These are phyloP conservation scores for Druceiella hillmani DNA, from an alignment of 2,888 invertebrate species.

Conservation along the genomic window DNA sequence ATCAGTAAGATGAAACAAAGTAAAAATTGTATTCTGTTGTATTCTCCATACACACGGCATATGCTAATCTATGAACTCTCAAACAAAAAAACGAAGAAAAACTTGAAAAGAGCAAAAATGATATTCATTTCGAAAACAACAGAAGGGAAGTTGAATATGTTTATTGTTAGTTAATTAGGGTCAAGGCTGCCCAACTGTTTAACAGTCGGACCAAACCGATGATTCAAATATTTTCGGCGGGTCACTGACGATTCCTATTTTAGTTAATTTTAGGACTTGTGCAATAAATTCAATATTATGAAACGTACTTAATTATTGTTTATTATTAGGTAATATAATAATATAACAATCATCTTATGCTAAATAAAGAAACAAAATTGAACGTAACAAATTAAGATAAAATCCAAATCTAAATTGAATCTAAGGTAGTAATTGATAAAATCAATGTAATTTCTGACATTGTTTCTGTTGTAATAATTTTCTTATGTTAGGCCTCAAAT, in stretches of 20 bases:
- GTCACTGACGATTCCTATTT: too few relatives aligned
- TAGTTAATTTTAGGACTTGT: neutral
- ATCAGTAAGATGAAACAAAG: too few relatives aligned
- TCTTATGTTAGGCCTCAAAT: constrained; percentile 8
- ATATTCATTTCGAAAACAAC: too few relatives aligned
- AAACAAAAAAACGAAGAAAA: too few relatives aligned
- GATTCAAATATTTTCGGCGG: neutral
- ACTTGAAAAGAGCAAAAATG: too few relatives aligned
- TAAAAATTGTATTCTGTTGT: too few relatives aligned
- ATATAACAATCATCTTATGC: neutral
- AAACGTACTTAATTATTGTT: too few relatives aligned
- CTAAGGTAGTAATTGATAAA: neutral
- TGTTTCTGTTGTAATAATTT: constrained; percentile 13
- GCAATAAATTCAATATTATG: neutral
- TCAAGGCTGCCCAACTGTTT: neutral
- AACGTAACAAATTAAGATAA: neutral
- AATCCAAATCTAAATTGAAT: neutral
- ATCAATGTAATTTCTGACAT: constrained; percentile 6
- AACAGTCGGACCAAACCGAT: too few relatives aligned
- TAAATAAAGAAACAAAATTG: neutral
- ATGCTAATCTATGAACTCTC: too few relatives aligned
- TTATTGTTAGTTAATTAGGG: too few relatives aligned
- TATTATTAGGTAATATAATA: neutral
- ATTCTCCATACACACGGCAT: too few relatives aligned
- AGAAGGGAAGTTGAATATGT: too few relatives aligned